These are phyloP conservation scores for Phyto melanocephala DNA, from an alignment of 2,888 invertebrate genomes.

Conservation along the genomic window DNA sequence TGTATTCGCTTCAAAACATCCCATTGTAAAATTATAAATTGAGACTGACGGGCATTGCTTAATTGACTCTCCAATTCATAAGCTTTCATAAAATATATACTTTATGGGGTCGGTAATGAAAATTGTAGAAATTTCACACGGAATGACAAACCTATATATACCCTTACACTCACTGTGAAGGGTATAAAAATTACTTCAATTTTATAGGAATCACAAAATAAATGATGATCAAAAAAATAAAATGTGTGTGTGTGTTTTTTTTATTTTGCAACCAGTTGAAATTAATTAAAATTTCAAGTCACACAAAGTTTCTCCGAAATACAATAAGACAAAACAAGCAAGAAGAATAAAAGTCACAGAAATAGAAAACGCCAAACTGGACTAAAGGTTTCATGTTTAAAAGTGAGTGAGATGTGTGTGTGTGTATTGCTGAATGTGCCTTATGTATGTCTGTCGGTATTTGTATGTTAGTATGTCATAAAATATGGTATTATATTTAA, in stretches of 20 bases:
- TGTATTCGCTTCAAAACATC: too few relatives aligned
- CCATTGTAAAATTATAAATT: too few relatives aligned
- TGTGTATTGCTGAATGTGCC: neutral
- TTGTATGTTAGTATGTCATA: conserved; percentile 28
- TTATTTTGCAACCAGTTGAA: conserved; percentile 13
- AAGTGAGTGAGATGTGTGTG: neutral
- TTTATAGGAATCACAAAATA: conserved; percentile 18
- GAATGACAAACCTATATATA: too few relatives aligned
- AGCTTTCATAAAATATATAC: too few relatives aligned
- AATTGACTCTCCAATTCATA: too few relatives aligned
- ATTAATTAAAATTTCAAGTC: conserved; percentile 76
- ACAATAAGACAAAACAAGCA: conserved; percentile 3
- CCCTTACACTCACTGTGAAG: too few relatives aligned
- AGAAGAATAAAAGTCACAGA: neutral
- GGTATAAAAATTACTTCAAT: conserved; percentile 27
- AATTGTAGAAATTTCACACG: too few relatives aligned
- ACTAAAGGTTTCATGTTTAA: conserved; percentile 30
- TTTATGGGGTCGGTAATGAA: too few relatives aligned
- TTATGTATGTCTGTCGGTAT: neutral
- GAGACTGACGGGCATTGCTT: too few relatives aligned
- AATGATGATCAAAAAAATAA: conserved; percentile 15
- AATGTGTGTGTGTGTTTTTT: neutral
- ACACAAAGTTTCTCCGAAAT: conserved; percentile 69
- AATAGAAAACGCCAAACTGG: conserved; percentile 31
- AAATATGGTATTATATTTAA: conserved; percentile 56